Evolutionary conservation across 2,888 invertebrate genomes (phyloP), one percentile per base, ranked within the genome.

Genomic region (Ochropacha duplaris): DNA sequence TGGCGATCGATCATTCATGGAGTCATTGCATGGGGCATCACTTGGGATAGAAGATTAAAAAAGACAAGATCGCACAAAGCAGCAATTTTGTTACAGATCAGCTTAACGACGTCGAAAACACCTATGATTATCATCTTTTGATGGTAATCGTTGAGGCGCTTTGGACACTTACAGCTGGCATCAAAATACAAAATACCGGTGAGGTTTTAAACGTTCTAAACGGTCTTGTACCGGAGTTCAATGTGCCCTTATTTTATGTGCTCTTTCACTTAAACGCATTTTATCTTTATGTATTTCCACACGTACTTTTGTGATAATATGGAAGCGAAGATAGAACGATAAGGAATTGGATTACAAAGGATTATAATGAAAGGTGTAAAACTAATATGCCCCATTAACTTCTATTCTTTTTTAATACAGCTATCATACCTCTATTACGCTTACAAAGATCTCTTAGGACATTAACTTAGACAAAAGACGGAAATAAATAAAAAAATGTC

Each of bases 71-170:
- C 91, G 92, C 92, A 91, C 86, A 92, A 90, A 82, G 84, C 83
- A 88, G 87, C 78, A 78, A 89, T 92, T 92, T 88, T 92, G 92
- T 92, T 92, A 82, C 92, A 92, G 92, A 91, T 92, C 92, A 92
- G 90, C 90, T 88, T 92, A 88, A 87, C 92, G 84, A 92, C 92
- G 85, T 92, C 92, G 90, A 92, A 92, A 92, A 92, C 92, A 86
- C 92, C 92, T 69, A 92, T 92, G 92, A 91, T 92, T 88, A 92
- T 92, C 89, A 92, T 92, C 90, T 92, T 92, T 92, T 92, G 92
- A 92, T 92, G 91, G 86, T 92, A 89, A 84, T 89, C 83, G 78
- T 81, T 87, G 88, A 86, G 90, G 89, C 88, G 90, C 87, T 88
- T 87, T 87, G 90, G 91, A 89, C 84, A 79, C 79, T 84, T 80